Conservation (phyloP, 2,797 vertebrate genomes). For the Schizothorax lantsangensis region DNA sequence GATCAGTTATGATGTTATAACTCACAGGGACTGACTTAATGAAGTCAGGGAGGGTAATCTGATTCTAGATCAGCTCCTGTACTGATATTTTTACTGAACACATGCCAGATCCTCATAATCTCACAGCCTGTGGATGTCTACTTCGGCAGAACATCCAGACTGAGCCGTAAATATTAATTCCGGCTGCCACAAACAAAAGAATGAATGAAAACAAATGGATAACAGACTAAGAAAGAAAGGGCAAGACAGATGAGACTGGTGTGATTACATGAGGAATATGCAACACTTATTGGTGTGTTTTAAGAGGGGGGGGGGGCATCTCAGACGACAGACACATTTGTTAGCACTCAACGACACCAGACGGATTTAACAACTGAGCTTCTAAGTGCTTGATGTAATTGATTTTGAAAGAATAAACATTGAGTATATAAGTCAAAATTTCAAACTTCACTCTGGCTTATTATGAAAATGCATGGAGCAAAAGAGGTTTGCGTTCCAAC, state of each 20-base stretch:
- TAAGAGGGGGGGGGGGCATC: not conserved
- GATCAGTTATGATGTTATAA: constrained; percentile 39
- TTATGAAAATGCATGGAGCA: constrained; percentile 61
- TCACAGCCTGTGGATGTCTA: constrained; percentile 49
- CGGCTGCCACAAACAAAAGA: constrained; percentile 56
- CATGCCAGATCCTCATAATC: constrained; percentile 25
- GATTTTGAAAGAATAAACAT: constrained; percentile 1
- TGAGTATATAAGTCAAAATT: not conserved
- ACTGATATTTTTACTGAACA: constrained; percentile 8
- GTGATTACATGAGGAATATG: constrained; percentile 44
- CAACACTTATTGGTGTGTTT: constrained; percentile 57
- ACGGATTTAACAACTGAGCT: constrained; percentile 44
- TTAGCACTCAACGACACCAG: constrained; percentile 22
- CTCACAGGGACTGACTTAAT: constrained; percentile 12
- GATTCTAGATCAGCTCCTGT: constrained; percentile 28
- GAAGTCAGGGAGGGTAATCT: constrained; percentile 16
- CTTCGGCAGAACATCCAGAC: constrained; percentile 58
- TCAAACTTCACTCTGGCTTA: constrained; percentile 17
- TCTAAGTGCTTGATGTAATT: constrained; percentile 2
- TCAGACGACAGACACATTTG: constrained; percentile 51
- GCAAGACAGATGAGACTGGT: not conserved
- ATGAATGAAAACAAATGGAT: constrained; percentile 62
- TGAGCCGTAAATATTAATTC: constrained; percentile 64
- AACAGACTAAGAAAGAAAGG: constrained; percentile 16
- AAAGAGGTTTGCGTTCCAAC: constrained; percentile 65